phyloP scores from a whole-genome alignment of 2,113 vertebrate species.

The Piaya cayana region DNA sequence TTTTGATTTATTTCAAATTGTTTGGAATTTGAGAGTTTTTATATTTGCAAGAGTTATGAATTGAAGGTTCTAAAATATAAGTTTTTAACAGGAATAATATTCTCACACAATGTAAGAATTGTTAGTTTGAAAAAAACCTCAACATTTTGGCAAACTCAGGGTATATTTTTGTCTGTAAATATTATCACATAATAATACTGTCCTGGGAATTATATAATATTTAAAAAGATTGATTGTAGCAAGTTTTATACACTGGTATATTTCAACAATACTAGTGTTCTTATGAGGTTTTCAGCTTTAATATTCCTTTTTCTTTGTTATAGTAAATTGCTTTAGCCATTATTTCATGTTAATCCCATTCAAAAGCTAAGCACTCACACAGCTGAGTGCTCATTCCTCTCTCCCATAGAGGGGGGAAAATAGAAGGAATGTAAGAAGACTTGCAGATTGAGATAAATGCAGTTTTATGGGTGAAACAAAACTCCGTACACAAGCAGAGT shows the following conservation, averaged over 20 bases:
- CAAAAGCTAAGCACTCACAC: background rate
- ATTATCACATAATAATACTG: slow-evolving; percentile 66
- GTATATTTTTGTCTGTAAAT: slow-evolving; percentile 66
- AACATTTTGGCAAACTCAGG: slow-evolving; percentile 75
- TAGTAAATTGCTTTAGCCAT: background rate
- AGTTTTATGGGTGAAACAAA: background rate
- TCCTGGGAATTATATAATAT: slow-evolving; percentile 24
- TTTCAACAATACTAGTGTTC: slow-evolving; percentile 27
- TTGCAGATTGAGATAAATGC: background rate
- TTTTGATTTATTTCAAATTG: slow-evolving; percentile 61
- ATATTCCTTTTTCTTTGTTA: slow-evolving; percentile 37
- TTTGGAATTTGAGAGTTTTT: slow-evolving; percentile 48
- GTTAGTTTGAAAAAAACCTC: slow-evolving; percentile 77
- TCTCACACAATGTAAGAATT: slow-evolving; percentile 73
- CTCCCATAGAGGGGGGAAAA: background rate
- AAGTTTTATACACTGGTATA: background rate
- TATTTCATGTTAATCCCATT: background rate
- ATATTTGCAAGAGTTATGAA: slow-evolving; percentile 68
- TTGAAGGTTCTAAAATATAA: slow-evolving; percentile 71
- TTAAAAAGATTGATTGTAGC: slow-evolving; percentile 49
- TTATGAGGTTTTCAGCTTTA: slow-evolving; percentile 9
- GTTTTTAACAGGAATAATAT: slow-evolving; percentile 76
- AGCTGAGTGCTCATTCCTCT: background rate
- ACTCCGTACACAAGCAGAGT: background rate
- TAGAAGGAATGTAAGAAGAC: background rate